Evolutionary conservation across 2,113 vertebrate genomes (phyloP).

Genomic region (Potamarius usumacintae): DNA sequence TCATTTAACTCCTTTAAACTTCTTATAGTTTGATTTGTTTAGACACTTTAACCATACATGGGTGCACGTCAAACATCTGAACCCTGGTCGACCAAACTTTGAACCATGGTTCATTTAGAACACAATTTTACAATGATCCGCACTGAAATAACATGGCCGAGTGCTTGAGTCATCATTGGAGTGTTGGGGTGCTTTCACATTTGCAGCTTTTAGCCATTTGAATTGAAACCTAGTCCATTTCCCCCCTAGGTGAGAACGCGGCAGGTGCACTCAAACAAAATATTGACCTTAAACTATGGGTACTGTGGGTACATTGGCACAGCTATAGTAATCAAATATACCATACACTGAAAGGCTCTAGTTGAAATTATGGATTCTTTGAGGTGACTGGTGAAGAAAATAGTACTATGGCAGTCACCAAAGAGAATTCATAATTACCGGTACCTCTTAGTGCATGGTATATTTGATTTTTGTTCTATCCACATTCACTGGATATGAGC

Average conservation of each 20-base stretch:
- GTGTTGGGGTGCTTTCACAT: background rate
- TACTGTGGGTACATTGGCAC: background rate
- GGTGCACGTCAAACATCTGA: background rate
- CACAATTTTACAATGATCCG: background rate
- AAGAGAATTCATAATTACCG: too few relatives aligned
- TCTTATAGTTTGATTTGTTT: constrained; percentile 40
- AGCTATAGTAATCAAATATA: background rate
- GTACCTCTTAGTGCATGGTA: too few relatives aligned
- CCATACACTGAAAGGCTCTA: too few relatives aligned
- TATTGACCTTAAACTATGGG: background rate
- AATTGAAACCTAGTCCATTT: background rate
- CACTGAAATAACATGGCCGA: background rate
- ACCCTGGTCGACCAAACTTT: background rate
- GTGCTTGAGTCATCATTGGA: background rate
- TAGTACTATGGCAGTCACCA: too few relatives aligned
- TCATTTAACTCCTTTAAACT: background rate
- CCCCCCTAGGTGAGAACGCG: background rate
- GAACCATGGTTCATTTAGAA: background rate
- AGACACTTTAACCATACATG: background rate
- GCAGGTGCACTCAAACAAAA: background rate
- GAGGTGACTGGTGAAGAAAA: too few relatives aligned
- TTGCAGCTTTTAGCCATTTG: background rate
- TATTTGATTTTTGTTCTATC: too few relatives aligned
- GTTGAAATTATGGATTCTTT: too few relatives aligned
- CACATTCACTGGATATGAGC: too few relatives aligned